Evolutionary conservation across 1,140 invertebrate genomes (phyloP), one percentile per base, ranked within the genome.

Genomic region (Heliconius nattereri): DNA sequence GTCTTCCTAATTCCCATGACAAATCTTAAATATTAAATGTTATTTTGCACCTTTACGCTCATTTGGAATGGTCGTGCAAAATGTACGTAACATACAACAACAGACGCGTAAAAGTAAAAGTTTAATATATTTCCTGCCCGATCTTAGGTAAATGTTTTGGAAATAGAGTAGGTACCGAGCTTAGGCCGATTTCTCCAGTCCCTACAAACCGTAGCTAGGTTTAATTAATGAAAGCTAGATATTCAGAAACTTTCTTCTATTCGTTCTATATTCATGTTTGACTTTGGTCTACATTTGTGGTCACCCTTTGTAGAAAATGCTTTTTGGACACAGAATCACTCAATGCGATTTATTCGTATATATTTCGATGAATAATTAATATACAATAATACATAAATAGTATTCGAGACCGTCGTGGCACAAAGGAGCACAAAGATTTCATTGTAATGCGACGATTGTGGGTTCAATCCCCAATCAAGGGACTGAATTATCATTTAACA

Each of bases 31-130:
- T 66, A 26, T 66, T 66, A 66, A 45, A 66, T 66, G 23, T 26
- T 26, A 26, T 66, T 66, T 66, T 66, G 57, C 57, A 66, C 3
- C 57, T 23, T 66, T 66, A 66, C 20, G 54, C 20, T 57, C 23
- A 57, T 57, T 23, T 57, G n/a, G n/a, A 57, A 57, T 57, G 23
- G 54, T 57, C 54, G 54, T 57, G 20, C n/a, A 29, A 13, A 11
- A n/a, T 20, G 7, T 66, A 29, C 57, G 57, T 66, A 29, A n/a
- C n/a, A n/a, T n/a, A n/a, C n/a, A n/a, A n/a, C n/a, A n/a, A n/a
- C n/a, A 66, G 9, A 26, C 57, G 23, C 23, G 57, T 66, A 66
- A 66, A 66, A 66, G 57, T 66, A 66, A 66, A 66, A 66, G 57
- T 66, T 66, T 13, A 26, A 16, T 66, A 26, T 57, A 9, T 66